phyloP scores from a whole-genome alignment of 64 coral and sea anemone species.

The Pachyseris speciosa region DNA sequence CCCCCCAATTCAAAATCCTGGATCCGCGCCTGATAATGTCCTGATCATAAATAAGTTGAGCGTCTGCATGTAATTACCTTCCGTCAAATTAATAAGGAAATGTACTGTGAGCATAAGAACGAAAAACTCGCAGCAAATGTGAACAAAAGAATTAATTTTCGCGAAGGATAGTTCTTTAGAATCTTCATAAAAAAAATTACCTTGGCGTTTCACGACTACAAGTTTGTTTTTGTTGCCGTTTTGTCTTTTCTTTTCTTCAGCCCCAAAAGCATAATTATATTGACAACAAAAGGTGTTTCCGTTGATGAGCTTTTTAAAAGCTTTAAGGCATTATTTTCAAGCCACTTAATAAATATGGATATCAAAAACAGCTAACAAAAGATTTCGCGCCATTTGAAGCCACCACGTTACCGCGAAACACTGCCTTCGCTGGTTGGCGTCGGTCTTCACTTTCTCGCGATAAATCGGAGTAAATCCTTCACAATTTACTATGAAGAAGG shows the following conservation, averaged over 20 bases:
- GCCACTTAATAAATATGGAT: constrained; percentile 17
- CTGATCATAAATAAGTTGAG: too few relatives aligned
- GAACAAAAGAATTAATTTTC: background rate
- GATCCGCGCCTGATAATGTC: too few relatives aligned
- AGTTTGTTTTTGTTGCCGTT: too few relatives aligned
- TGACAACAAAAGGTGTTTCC: background rate
- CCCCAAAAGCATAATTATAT: too few relatives aligned
- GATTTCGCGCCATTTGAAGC: background rate
- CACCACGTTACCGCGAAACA: background rate
- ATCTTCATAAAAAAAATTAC: too few relatives aligned
- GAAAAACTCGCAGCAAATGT: background rate
- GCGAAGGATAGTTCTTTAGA: background rate
- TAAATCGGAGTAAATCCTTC: background rate
- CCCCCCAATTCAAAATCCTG: too few relatives aligned
- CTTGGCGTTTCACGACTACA: background rate
- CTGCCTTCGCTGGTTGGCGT: too few relatives aligned
- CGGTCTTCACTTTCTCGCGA: background rate
- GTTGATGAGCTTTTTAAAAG: background rate
- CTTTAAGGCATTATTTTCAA: background rate
- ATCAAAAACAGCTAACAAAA: background rate
- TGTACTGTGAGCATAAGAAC: background rate
- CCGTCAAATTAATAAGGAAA: background rate
- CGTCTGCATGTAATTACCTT: background rate
- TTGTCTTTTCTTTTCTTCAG: too few relatives aligned
- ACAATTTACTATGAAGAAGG: constrained; percentile 13